Base-by-base conservation (phyloP, 2,888 invertebrate species). In the Oeneis ivallda region DNA sequence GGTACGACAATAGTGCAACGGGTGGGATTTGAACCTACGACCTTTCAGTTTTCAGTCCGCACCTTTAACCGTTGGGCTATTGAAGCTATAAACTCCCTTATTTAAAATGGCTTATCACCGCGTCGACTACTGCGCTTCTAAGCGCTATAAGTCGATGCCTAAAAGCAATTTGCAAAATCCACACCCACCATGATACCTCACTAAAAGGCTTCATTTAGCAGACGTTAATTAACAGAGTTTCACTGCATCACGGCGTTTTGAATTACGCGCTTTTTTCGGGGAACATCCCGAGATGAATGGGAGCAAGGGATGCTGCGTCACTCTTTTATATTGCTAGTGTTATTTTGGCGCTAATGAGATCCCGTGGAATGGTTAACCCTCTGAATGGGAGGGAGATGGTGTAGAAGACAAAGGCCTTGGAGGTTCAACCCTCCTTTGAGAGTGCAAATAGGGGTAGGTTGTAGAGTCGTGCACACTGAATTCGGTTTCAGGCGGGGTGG, bases 321-420 rank as follows among this genome's bases (percentile, higher is more conserved):
- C 79, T 82, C 84, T 85, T 88, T 88, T 89, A 87, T 87, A 89
- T 90, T 89, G 86, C 84, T 76, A 77, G 81, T 83, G 85, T 84
- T 86, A 86, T 87, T 86, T 86, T 79, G 81, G 79, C 79, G 70
- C 70, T 90, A 89, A 90, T 89, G 90, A 89, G 86, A 77, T 76
- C 73, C 73, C 70, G 65, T 70, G 59, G 76, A 76, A 75, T 74
- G 76, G 74, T 70, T 69, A 73, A 77, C 77, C 75, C 75, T 76
- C 11, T 61, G 61, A 50, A 52, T 61, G 49, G 50, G 39, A 56
- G 56, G 49, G 50, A 50, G 50, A 64, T 64, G 64, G 57, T 32
- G 57, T 57, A 50, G 57, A 58, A 50, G 58, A 47, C 54, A 63
- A 56, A 58, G 45, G 58, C 63, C 15, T 5, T 54, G 45, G 56